Percentiles rank a stretch among this genome's conserved stretches.
These are phyloP conservation scores for Octodon degus DNA, from an alignment of 2,113 vertebrate species.

Conservation along the genomic window DNA sequence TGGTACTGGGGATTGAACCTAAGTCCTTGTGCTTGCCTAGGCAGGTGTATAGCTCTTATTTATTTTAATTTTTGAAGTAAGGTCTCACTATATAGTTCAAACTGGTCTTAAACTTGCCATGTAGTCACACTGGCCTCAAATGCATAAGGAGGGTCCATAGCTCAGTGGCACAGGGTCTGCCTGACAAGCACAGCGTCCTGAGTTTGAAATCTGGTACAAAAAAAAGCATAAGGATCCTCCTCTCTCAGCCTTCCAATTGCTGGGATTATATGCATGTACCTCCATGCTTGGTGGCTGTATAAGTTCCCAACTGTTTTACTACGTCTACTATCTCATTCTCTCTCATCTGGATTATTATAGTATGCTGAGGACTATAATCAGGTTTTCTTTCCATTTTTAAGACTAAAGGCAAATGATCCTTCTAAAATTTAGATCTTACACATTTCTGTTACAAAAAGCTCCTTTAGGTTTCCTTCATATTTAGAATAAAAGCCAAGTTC, in stretches of 20 bases:
- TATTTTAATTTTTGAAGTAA: background rate
- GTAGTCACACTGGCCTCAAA: too few species aligned
- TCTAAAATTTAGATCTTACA: conserved; percentile 10
- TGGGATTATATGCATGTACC: background rate
- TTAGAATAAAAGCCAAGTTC: conserved; percentile 14
- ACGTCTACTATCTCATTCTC: background rate
- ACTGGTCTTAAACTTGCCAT: background rate
- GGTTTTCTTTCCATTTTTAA: background rate
- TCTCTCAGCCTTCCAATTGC: background rate
- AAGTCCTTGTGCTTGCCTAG: too few species aligned
- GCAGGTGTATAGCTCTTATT: background rate
- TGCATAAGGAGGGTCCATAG: too few species aligned
- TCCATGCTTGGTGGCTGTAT: background rate
- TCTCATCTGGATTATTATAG: conserved; percentile 7
- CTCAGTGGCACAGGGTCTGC: too few species aligned
- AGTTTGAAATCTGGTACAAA: too few species aligned
- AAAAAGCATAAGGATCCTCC: background rate
- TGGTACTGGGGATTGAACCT: too few species aligned
- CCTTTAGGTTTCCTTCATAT: background rate
- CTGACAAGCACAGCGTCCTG: too few species aligned
- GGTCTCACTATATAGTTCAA: background rate
- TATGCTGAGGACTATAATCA: background rate
- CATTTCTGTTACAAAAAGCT: background rate
- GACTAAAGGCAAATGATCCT: background rate
- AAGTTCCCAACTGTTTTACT: background rate